Base-by-base conservation (phyloP, 2,797 vertebrate species). In the Intellagama lesueurii region DNA sequence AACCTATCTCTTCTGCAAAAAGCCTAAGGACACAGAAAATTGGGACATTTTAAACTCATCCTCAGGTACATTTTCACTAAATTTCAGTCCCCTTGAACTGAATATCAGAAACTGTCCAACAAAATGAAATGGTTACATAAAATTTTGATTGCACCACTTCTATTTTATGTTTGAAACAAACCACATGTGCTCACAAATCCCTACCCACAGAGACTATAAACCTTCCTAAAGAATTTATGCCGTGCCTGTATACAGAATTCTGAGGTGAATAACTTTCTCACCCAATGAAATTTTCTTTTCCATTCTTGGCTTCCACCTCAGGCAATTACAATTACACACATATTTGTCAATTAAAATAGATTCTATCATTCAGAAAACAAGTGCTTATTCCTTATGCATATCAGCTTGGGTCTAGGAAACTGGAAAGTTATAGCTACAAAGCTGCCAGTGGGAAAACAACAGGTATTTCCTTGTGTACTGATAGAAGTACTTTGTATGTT, bases 291-390 rank as follows among this genome's bases (percentile, higher is more conserved):
- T 81, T 80, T 81, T 60, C 19, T 60, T 73, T 72, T 49, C 5
- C 17, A 75, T 81, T 81, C 77, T 35, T 52, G 35, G n/a, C 40
- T 72, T 81, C 49, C 52, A n/a, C 80, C n/a, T 64, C 81, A 2
- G 7, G 12, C 16, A 81, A 60, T 77, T 87, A 81, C 47, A 81
- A 80, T 24, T 60, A 86, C 64, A 79, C 22, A 69, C 19, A 86
- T 28, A 87, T 60, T 81, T 87, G 22, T 28, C 8, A 75, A 81
- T 81, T 35, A 32, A 52, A 49, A 52, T 56, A 73, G 30, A 73
- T 87, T 47, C 14, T 79, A 64, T 87, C 68, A 60, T 69, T n/a
- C 49, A 73, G 79, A 73, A 87, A 73, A 17, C 17, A 60, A 81
- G 40, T 87, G 49, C n/a, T 56, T 87, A 87, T 72, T 78, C 44